phyloP scores from a whole-genome alignment of 2,888 invertebrate species.

The Anoplius nigerrimus region DNA sequence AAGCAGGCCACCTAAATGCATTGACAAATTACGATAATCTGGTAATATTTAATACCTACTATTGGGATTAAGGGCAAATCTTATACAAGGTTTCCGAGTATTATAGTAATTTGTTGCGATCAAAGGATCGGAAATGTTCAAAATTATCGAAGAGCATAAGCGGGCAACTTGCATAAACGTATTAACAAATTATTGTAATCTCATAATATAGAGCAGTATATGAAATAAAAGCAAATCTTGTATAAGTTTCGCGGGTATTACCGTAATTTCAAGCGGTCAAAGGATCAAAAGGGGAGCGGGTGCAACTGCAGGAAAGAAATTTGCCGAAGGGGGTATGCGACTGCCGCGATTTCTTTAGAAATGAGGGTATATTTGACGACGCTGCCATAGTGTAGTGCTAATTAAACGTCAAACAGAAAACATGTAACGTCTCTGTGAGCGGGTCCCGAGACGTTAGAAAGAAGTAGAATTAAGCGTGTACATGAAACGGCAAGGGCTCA shows the following conservation, averaged over 20 bases:
- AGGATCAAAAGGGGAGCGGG: neutral
- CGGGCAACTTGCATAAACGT: too few relatives aligned
- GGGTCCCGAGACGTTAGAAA: neutral
- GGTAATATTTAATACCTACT: too few relatives aligned
- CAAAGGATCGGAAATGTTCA: too few relatives aligned
- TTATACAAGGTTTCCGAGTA: too few relatives aligned
- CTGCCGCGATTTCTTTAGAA: too few relatives aligned
- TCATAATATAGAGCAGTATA: too few relatives aligned
- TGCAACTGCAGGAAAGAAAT: neutral
- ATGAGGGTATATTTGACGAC: neutral
- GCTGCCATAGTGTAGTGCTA: conserved; percentile 3
- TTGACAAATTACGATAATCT: too few relatives aligned
- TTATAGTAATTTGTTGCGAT: too few relatives aligned
- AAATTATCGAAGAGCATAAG: too few relatives aligned
- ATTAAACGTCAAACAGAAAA: conserved; percentile 28
- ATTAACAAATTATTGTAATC: too few relatives aligned
- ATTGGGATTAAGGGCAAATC: too few relatives aligned
- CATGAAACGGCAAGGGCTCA: conserved; percentile 31
- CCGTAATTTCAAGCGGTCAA: neutral
- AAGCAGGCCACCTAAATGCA: too few relatives aligned
- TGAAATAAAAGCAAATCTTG: neutral
- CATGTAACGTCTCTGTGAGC: conserved; percentile 8
- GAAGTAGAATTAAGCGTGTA: conserved; percentile 11
- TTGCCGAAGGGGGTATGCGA: neutral
- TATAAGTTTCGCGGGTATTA: neutral